Evolutionary conservation across 2,888 invertebrate genomes (phyloP).

Genomic region (Coenonympha glycerion): DNA sequence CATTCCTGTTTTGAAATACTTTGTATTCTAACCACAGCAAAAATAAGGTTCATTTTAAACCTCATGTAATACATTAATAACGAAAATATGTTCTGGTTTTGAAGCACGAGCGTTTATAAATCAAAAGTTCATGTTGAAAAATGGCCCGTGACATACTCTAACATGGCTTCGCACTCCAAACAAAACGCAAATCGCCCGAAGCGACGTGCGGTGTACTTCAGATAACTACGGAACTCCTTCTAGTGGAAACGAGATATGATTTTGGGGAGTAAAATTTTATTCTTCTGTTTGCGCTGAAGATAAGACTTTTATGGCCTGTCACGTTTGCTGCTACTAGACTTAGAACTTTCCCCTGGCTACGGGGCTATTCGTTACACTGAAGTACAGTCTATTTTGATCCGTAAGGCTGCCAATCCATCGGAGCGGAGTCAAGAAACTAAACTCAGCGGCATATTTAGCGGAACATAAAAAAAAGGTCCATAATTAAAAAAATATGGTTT

Average conservation of each 20-base stretch:
- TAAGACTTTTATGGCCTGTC: not conserved
- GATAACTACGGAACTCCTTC: not conserved
- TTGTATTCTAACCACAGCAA: no score
- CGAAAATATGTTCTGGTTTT: not conserved
- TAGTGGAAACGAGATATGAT: not conserved
- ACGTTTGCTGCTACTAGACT: no score
- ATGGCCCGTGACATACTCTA: constrained; percentile 10
- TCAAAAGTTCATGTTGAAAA: constrained; percentile 12
- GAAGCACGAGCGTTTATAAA: constrained; percentile 12
- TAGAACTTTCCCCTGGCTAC: no score
- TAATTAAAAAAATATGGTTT: no score
- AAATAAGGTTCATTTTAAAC: no score
- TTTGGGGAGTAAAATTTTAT: constrained; percentile 5
- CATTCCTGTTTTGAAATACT: no score
- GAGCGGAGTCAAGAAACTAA: no score
- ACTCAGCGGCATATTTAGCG: no score
- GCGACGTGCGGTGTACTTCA: not conserved
- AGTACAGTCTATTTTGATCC: no score
- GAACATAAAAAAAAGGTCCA: no score
- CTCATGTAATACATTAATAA: not conserved
- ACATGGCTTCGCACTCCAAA: constrained; percentile 17
- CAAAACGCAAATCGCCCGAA: constrained; percentile 6
- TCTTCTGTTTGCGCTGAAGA: not conserved
- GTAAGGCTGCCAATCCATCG: no score
- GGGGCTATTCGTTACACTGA: no score